Evolutionary conservation across 2,888 invertebrate genomes (phyloP), one percentile per base, ranked within the genome.

Genomic region (Linnaemya vulpina): DNA sequence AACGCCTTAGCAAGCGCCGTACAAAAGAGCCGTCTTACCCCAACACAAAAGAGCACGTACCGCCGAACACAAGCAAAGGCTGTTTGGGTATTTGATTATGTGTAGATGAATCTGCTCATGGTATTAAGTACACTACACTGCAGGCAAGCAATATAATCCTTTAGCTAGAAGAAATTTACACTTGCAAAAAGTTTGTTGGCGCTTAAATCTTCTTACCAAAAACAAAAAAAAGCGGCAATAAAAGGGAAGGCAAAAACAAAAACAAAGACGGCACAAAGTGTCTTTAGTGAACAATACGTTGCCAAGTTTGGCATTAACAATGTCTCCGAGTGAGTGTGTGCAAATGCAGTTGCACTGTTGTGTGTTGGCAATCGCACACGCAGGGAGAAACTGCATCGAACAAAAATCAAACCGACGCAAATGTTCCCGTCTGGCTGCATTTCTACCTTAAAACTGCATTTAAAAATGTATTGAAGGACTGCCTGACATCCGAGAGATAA

Each of bases 301-400:
- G 90, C 89, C 89, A 90, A 89, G 87, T 90, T 89, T 88, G 87
- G 87, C 89, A 88, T 87, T 89, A 88, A 89, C 87, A 88, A 84
- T 83, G 86, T 84, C 87, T 87, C 87, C 65, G 40, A 73, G 51
- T 30, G 62, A 43, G 17, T 67, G 58, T 55, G 22, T 25, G 65
- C 40, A 55, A 20, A 71, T 65, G 68, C 63, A 13, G 25, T 43
- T 75, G 70, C 25, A 25, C 58, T 87, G 87, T 89, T 89, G 87
- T 75, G 49, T 63, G 35, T 49, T 74, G 68, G 70, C 68, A 75
- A 62, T 43, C 25, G 68, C 60, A 68, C 30, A 60, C 40, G 49
- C 13, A 53, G 46, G 9, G 15, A 53, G 22, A 30, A 77, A 62
- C 17, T 51, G 49, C 55, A 75, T 49, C 60, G 55, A 79, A 55